Conservation (phyloP, 23 tunicate genomes). For the Styela clava region DNA sequence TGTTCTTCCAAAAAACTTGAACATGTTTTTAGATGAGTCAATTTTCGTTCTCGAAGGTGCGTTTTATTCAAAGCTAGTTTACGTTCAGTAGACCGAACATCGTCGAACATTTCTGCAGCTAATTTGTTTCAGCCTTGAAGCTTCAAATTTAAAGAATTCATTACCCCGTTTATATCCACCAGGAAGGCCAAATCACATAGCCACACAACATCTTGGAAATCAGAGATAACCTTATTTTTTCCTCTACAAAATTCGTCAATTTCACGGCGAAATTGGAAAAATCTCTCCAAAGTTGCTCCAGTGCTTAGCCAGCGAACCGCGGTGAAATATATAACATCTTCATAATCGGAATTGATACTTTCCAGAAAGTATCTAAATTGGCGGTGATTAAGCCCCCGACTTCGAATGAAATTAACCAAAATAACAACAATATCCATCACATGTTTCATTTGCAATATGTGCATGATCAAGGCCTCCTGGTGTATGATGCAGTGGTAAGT, state of each 20-base stretch:
- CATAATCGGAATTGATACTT: conserved; percentile 7
- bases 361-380: conserved; percentile 16
- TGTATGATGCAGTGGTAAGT: conserved; percentile 13
- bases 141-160: conserved; percentile 28
- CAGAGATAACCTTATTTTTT: conserved; percentile 26
- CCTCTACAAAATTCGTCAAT: conserved; percentile 22
- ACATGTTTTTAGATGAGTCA: too few relatives aligned
- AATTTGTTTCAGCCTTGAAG: conserved; percentile 37
- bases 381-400: conserved; percentile 42
- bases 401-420: conserved; percentile 42
- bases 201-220: conserved; percentile 27
- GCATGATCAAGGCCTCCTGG: not conserved
- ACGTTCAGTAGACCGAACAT: conserved; percentile 30
- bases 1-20: too few relatives aligned
- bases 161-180: conserved; percentile 30
- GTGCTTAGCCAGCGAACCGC: conserved; percentile 45
- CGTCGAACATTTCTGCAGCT: conserved; percentile 36
- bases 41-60: too few relatives aligned
- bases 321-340: conserved; percentile 41
- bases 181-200: conserved; percentile 37
- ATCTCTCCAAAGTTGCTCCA: conserved; percentile 33
- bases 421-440: conserved; percentile 47
- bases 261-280: conserved; percentile 33
- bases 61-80: too few relatives aligned
- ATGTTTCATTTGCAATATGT: conserved; percentile 36